phyloP scores from a whole-genome alignment of 2,113 vertebrate species.

The Podilymbus podiceps region DNA sequence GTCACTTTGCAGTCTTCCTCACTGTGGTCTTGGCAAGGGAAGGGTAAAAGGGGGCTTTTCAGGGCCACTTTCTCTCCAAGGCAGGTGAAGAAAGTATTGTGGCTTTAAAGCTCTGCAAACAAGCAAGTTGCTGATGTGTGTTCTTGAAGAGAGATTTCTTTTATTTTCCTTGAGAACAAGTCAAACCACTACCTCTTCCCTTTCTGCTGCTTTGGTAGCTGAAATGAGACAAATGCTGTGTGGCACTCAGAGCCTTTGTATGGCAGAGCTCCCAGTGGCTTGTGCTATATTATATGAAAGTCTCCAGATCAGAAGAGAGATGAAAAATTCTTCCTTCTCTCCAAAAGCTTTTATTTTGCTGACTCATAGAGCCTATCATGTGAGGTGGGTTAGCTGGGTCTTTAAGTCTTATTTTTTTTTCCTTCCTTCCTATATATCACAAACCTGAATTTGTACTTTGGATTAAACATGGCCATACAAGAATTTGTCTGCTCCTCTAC shows the following conservation, averaged over 20 bases:
- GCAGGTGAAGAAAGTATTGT: not conserved
- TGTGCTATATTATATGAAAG: not conserved
- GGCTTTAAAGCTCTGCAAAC: not conserved
- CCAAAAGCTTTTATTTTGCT: conserved; percentile 9
- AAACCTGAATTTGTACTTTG: not conserved
- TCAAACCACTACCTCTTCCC: not conserved
- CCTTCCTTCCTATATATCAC: not conserved
- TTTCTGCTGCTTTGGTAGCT: not conserved
- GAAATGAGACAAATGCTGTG: not conserved
- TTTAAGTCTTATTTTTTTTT: not conserved
- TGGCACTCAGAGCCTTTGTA: not conserved
- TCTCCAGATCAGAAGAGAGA: not conserved
- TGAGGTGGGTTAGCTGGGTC: not conserved
- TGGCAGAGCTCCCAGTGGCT: not conserved
- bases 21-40: not conserved
- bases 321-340: not conserved
- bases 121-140: not conserved
- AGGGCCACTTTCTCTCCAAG: not conserved
- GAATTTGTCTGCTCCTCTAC: not conserved
- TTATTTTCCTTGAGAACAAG: not conserved
- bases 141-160: not conserved
- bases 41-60: not conserved
- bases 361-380: not conserved
- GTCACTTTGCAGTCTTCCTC: not conserved
- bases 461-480: not conserved